A percentile compares a stretch with the other conserved stretches of the same genome.
phyloP scores from a whole-genome alignment of 2,888 invertebrate genomes.

The Fissipunctia ypsillon region DNA sequence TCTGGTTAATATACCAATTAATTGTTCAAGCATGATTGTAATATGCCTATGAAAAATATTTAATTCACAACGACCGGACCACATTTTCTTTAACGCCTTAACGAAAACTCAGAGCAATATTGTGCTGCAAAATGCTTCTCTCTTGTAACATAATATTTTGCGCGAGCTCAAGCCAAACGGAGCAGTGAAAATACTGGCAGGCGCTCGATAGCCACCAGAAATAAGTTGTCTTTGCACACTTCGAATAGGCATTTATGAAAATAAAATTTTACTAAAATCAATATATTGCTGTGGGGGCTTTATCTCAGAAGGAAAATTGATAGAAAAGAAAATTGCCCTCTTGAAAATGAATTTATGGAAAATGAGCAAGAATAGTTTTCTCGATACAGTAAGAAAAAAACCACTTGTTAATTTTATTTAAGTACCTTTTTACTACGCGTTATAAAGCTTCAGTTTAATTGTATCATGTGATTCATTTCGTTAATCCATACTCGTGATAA shows the following conservation, averaged over 20 bases:
- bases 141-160: background rate
- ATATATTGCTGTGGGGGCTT: too few relatives aligned
- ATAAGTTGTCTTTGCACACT: background rate
- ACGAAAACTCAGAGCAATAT: constrained; percentile 19
- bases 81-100: constrained; percentile 6
- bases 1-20: too few relatives aligned
- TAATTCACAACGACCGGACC: too few relatives aligned
- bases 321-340: background rate
- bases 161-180: background rate
- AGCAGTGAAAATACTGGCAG: constrained; percentile 4
- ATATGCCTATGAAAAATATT: too few relatives aligned
- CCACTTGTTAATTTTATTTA: background rate
- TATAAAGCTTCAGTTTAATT: background rate
- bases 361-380: too few relatives aligned
- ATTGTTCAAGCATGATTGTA: too few relatives aligned
- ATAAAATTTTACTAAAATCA: background rate
- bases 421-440: background rate
- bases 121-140: background rate
- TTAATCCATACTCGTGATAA: background rate
- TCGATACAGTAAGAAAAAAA: background rate
- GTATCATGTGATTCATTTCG: background rate
- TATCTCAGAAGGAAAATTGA: background rate
- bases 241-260: background rate
- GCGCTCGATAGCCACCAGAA: background rate
- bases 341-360: background rate